Conservation (phyloP, 30 jellyfish, hydroid and myxozoan genomes). For the Nemopilema nomurai region DNA sequence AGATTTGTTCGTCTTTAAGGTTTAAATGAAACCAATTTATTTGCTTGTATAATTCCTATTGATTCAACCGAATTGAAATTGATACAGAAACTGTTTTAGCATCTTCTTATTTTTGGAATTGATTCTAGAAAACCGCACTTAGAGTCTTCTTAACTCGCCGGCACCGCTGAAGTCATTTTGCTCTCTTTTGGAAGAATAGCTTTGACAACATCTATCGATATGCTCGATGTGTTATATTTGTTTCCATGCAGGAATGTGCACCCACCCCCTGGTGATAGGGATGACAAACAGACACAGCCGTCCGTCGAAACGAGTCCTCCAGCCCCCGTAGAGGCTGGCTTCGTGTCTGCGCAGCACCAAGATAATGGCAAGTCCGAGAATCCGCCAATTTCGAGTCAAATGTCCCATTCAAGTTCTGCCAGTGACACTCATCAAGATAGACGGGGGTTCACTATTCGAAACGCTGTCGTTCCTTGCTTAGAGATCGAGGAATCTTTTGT, state of each 20-base stretch:
- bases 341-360: too few relatives aligned
- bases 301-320: background rate
- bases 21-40: background rate
- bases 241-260: background rate
- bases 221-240: background rate
- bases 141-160: background rate
- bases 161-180: background rate
- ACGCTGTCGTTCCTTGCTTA: constrained; percentile 24
- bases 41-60: too few relatives aligned
- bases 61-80: too few relatives aligned
- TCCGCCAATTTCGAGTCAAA: background rate
- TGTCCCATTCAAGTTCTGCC: background rate
- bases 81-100: background rate
- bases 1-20: constrained; percentile 25
- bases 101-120: background rate
- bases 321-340: background rate
- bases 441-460: constrained; percentile 3
- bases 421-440: background rate
- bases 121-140: background rate
- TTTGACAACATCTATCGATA: background rate
- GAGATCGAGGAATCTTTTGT: constrained; percentile 16
- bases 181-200: too few relatives aligned
- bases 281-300: background rate
- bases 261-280: background rate
- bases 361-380: too few relatives aligned